Conservation (phyloP, 1,140 invertebrate species). For the Ips nitidus region DNA sequence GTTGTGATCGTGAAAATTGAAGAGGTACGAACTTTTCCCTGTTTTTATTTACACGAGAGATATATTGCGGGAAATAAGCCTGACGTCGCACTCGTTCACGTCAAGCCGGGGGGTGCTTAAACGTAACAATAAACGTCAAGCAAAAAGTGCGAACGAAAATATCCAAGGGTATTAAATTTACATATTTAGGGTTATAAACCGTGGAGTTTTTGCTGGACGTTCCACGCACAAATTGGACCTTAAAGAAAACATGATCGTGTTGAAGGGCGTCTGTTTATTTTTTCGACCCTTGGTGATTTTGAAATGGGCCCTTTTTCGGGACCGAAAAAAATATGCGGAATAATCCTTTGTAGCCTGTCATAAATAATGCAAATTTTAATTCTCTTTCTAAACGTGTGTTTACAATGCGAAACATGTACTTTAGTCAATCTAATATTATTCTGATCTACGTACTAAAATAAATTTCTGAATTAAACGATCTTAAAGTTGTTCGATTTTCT, state of each 20-base stretch:
- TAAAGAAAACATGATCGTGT: neutral
- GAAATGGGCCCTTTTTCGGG: too few relatives aligned
- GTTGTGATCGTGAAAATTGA: too few relatives aligned
- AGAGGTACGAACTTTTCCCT: constrained; percentile 4
- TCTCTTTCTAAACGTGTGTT: too few relatives aligned
- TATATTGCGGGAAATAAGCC: constrained; percentile 13
- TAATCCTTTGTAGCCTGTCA: too few relatives aligned
- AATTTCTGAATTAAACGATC: too few relatives aligned
- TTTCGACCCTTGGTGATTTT: too few relatives aligned
- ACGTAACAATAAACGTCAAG: constrained; percentile 24
- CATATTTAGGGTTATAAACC: constrained; percentile 27
- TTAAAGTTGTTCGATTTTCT: too few relatives aligned
- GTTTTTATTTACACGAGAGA: constrained; percentile 25
- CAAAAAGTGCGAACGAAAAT: constrained; percentile 28
- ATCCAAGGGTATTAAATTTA: constrained; percentile 27
- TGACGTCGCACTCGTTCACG: constrained; percentile 24
- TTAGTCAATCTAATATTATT: too few relatives aligned
- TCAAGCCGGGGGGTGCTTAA: constrained; percentile 23
- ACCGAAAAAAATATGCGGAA: too few relatives aligned
- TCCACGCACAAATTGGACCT: neutral
- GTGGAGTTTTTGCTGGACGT: constrained; percentile 8
- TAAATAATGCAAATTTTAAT: too few relatives aligned
- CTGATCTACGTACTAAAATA: too few relatives aligned
- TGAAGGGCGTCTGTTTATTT: neutral
- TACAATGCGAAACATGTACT: too few relatives aligned